Conservation (phyloP, 2,113 vertebrate species). For the Sialia sialis region DNA sequence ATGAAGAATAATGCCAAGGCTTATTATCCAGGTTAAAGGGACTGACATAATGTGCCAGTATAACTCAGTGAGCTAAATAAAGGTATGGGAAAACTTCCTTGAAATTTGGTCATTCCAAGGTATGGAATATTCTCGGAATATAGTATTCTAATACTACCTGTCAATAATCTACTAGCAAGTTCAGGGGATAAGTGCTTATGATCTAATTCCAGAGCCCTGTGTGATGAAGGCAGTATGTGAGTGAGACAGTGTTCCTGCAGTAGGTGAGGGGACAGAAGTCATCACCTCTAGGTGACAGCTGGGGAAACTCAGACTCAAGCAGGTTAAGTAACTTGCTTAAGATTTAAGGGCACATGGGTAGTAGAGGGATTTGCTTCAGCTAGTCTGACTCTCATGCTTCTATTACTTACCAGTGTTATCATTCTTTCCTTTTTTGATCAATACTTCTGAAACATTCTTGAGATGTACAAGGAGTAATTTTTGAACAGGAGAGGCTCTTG, state of each 20-base stretch:
- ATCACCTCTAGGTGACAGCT: neutral
- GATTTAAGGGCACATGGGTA: neutral
- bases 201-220: neutral
- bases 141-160: neutral
- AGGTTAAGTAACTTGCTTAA: neutral
- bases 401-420: neutral
- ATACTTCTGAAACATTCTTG: neutral
- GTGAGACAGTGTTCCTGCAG: neutral
- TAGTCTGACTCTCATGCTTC: neutral
- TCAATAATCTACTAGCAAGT: neutral
- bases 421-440: neutral
- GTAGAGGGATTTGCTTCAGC: neutral
- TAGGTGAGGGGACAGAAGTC: neutral
- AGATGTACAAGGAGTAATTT: neutral
- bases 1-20: neutral
- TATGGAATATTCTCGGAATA: neutral
- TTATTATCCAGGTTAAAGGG: neutral
- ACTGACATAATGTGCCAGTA: neutral
- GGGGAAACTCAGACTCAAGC: neutral
- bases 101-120: neutral
- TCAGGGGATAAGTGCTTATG: neutral
- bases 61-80: neutral
- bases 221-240: neutral
- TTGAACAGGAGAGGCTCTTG: neutral
- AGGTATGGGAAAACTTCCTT: neutral